A percentile compares a stretch with the other conserved stretches of the same genome.
phyloP scores from a whole-genome alignment of 2,888 invertebrate genomes.

The Mylabris sibirica region DNA sequence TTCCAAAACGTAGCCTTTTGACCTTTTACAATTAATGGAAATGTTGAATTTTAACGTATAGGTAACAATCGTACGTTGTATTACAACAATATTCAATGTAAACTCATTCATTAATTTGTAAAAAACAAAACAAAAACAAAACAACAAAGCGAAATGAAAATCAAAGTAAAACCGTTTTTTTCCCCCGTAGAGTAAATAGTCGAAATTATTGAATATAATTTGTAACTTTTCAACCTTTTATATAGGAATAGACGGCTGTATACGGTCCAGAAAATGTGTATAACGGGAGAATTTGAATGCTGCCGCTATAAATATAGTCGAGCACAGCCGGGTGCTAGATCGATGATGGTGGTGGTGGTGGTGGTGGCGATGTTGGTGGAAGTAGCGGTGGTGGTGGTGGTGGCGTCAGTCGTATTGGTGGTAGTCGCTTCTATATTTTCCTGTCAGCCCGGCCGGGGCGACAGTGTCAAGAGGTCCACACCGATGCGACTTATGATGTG shows the following conservation, averaged over 20 bases:
- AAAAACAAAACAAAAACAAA: neutral
- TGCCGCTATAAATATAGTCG: conserved; percentile 12
- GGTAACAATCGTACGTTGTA: too few species aligned
- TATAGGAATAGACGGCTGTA: neutral
- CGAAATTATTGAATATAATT: neutral
- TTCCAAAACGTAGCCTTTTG: too few species aligned
- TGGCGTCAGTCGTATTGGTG: too few species aligned
- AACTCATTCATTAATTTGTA: neutral
- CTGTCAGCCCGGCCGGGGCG: conserved; percentile 9
- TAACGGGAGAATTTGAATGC: neutral
- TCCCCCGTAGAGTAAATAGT: neutral
- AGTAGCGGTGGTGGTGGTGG: neutral
- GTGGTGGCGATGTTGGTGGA: too few species aligned
- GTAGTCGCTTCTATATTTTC: neutral
- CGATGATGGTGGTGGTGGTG: conserved; percentile 3
- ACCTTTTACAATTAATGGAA: neutral
- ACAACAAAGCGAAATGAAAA: neutral
- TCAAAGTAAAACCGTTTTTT: neutral
- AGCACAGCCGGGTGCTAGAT: conserved; percentile 8
- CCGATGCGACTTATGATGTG: neutral
- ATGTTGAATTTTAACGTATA: neutral
- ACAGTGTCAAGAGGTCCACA: conserved; percentile 6
- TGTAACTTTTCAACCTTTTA: neutral
- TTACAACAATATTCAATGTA: too few species aligned
- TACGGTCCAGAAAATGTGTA: neutral